These are phyloP conservation scores for Axea sp. DNA, from an alignment of 2,888 invertebrate genomes.

Conservation along the genomic window DNA sequence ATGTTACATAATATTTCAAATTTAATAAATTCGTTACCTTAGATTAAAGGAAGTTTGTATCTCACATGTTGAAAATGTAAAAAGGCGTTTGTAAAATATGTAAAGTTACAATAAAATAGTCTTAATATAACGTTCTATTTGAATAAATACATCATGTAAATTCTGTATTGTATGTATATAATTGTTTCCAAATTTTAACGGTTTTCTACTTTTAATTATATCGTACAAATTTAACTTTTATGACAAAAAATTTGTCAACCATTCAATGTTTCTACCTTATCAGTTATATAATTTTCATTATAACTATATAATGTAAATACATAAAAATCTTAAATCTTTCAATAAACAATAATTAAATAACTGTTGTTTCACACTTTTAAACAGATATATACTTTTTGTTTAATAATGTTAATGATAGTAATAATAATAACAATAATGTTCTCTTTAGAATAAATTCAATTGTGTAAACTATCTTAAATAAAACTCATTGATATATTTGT, in stretches of 20 bases:
- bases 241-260: too few relatives aligned
- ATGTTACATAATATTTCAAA: too few relatives aligned
- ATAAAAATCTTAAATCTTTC: too few relatives aligned
- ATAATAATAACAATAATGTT: not conserved
- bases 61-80: not conserved
- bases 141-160: slow-evolving; percentile 1
- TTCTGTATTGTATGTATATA: slow-evolving; percentile 2
- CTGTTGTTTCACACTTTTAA: too few relatives aligned
- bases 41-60: slow-evolving; percentile 2
- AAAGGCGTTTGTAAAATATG: slow-evolving; percentile 3
- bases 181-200: slow-evolving; percentile 1
- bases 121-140: too few relatives aligned
- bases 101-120: slow-evolving; percentile 8
- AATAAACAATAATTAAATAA: too few relatives aligned
- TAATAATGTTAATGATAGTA: not conserved
- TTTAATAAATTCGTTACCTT: too few relatives aligned
- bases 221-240: too few relatives aligned
- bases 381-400: too few relatives aligned
- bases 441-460: not conserved
- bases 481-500: slow-evolving; percentile 4
- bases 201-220: not conserved
- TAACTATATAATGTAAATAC: too few relatives aligned
- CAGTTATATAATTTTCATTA: too few relatives aligned
- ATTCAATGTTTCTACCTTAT: too few relatives aligned
- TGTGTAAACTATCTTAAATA: slow-evolving; percentile 1